Percentiles rank a stretch among this genome's conserved stretches.
Conservation (phyloP, 2,113 vertebrate species). For the Pteropus alecto region DNA sequence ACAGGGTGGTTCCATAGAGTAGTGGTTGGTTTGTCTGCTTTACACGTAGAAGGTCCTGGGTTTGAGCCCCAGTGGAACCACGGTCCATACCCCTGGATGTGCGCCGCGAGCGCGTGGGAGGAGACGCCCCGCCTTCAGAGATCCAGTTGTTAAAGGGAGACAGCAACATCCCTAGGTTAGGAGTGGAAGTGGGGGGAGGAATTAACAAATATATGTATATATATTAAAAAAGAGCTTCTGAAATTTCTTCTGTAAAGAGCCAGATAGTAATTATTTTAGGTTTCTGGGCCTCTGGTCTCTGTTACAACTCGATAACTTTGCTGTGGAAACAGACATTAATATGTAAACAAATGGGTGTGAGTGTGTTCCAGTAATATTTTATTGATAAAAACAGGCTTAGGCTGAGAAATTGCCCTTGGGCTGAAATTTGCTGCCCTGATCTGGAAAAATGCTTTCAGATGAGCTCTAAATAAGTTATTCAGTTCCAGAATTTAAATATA, state of each 20-base stretch:
- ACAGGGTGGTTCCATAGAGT: too few species aligned
- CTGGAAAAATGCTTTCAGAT: slow-evolving; percentile 6
- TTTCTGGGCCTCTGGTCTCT: neutral
- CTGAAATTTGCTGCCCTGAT: neutral
- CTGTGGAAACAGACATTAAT: neutral
- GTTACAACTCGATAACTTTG: neutral
- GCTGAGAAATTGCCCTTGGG: neutral
- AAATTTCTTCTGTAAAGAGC: neutral
- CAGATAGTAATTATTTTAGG: slow-evolving; percentile 13
- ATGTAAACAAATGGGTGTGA: neutral
- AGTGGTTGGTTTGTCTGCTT: too few species aligned
- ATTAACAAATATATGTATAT: neutral
- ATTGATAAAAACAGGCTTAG: neutral
- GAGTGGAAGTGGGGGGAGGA: too few species aligned
- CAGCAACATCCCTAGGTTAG: too few species aligned
- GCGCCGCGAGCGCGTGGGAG: too few species aligned
- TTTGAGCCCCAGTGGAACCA: too few species aligned
- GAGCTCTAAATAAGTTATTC: neutral
- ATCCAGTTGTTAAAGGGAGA: too few species aligned
- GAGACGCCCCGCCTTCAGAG: too few species aligned
- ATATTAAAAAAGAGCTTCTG: neutral
- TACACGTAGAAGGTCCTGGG: too few species aligned
- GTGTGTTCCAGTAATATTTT: neutral
- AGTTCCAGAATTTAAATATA: slow-evolving; percentile 11
- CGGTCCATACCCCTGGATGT: too few species aligned